These are phyloP conservation scores for Tachina grossa DNA, from an alignment of 2,888 invertebrate species.

Conservation along the genomic window DNA sequence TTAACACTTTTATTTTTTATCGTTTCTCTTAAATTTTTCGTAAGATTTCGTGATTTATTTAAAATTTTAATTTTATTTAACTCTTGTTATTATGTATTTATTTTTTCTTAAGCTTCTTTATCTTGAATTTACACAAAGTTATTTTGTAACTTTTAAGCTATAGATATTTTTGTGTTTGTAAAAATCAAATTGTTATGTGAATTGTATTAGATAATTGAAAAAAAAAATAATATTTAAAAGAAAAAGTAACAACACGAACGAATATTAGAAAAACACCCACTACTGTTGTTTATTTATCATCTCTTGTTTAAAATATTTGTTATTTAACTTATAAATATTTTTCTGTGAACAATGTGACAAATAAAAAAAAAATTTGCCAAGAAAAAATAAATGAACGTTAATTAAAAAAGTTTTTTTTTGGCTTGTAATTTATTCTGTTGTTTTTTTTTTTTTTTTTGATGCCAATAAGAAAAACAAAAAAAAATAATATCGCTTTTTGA, in stretches of 20 bases:
- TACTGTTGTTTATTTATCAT: conserved; percentile 35
- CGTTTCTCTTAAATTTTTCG: conserved; percentile 48
- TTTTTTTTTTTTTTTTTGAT: conserved; percentile 29
- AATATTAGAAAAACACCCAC: conserved; percentile 55
- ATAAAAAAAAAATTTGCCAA: conserved; percentile 2
- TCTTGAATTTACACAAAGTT: conserved; percentile 45
- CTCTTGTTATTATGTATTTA: conserved; percentile 53
- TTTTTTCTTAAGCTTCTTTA: conserved; percentile 48
- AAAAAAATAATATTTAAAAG: background rate
- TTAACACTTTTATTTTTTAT: conserved; percentile 42
- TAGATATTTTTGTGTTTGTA: background rate
- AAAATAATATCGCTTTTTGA: conserved; percentile 24
- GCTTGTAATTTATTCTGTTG: conserved; percentile 48
- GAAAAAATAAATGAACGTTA: conserved; percentile 42
- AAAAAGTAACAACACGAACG: conserved; percentile 46
- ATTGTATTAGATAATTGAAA: conserved; percentile 31
- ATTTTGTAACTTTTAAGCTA: conserved; percentile 48
- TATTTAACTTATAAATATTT: background rate
- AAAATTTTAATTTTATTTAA: conserved; percentile 54
- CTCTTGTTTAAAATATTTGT: conserved; percentile 12
- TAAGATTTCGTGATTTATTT: conserved; percentile 68
- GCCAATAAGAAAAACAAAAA: background rate
- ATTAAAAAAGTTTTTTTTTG: conserved; percentile 39
- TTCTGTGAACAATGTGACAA: conserved; percentile 12
- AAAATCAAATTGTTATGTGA: conserved; percentile 41